These are phyloP conservation scores for Sceloporus tristichus DNA, from an alignment of 2,113 vertebrate genomes.

Conservation along the genomic window DNA sequence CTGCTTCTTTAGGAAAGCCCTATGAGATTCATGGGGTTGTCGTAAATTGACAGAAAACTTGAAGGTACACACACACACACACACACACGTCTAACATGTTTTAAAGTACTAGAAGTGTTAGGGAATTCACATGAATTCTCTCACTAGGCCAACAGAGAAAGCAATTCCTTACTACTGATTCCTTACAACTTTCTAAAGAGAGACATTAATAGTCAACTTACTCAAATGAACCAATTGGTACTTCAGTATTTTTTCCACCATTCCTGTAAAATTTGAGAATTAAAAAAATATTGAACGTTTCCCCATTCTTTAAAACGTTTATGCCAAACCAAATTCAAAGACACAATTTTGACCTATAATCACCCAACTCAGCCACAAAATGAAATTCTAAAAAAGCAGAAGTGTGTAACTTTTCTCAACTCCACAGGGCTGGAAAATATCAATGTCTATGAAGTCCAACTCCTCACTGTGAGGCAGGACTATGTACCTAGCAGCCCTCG, in stretches of 20 bases:
- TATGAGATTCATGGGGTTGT: too few relatives aligned
- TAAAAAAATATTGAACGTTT: constrained; percentile 31
- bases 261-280: constrained; percentile 71
- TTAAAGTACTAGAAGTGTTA: neutral
- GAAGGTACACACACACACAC: too few relatives aligned
- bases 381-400: neutral
- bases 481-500: neutral
- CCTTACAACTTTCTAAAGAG: neutral
- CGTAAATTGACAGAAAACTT: too few relatives aligned
- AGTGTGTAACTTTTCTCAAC: too few relatives aligned
- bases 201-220: constrained; percentile 69
- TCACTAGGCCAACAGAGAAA: neutral
- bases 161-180: neutral
- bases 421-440: neutral
- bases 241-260: constrained; percentile 78
- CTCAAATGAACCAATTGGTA: constrained; percentile 82
- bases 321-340: neutral
- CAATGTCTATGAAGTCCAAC: neutral
- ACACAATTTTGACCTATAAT: neutral
- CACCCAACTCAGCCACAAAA: neutral
- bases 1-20: too few relatives aligned
- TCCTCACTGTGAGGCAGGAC: neutral
- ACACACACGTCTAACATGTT: neutral
- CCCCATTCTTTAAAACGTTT: constrained; percentile 12
- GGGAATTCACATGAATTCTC: neutral